Conservation (phyloP, 2,113 vertebrate genomes). For the Willisornis vidua region DNA sequence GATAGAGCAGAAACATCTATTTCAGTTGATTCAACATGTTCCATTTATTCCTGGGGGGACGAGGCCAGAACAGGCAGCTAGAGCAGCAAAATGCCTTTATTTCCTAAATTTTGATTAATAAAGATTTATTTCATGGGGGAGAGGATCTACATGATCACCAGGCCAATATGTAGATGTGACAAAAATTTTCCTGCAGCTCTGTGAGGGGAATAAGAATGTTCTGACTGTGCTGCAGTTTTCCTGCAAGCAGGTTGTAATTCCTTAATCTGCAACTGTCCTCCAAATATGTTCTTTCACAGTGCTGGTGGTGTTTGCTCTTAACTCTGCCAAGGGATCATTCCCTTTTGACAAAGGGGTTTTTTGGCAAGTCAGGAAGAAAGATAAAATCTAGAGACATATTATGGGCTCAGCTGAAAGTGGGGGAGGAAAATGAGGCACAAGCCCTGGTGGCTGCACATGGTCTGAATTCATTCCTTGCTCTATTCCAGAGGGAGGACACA, state of each 20-base stretch:
- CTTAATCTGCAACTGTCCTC: background rate
- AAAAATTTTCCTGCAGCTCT: background rate
- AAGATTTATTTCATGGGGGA: background rate
- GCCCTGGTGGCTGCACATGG: background rate
- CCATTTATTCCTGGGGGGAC: background rate
- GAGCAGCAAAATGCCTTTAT: background rate
- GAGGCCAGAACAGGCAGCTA: background rate
- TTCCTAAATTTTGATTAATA: background rate
- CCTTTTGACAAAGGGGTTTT: slow-evolving; percentile 20
- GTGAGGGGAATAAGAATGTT: background rate
- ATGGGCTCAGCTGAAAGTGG: background rate
- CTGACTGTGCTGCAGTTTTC: background rate
- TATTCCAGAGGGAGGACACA: background rate
- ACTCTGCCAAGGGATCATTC: slow-evolving; percentile 19
- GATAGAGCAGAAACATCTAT: background rate
- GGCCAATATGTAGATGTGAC: background rate
- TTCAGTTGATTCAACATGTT: slow-evolving; percentile 7
- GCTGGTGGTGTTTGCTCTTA: background rate
- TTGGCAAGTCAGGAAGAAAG: slow-evolving; percentile 3
- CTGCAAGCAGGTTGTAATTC: background rate
- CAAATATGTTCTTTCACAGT: background rate
- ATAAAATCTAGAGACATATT: background rate
- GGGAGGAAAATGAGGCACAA: background rate
- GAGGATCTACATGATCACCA: background rate
- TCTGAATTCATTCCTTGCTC: background rate